Percentiles rank a stretch among this genome's conserved stretches.
Conservation (phyloP, 2,797 vertebrate genomes). For the Gallirallus australis region DNA sequence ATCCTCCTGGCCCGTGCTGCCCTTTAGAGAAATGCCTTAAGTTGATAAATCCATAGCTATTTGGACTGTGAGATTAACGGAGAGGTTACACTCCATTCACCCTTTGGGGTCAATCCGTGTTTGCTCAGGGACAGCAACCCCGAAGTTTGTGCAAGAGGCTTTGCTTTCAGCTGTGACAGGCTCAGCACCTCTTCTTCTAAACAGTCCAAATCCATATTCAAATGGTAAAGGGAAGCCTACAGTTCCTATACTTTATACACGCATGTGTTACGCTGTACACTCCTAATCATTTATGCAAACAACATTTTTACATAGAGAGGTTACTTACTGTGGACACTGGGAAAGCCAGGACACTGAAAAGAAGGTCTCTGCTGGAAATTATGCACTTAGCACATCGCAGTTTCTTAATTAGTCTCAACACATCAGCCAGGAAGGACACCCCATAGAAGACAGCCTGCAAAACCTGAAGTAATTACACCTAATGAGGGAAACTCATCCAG, state of each 20-base stretch:
- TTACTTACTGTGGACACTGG: constrained; percentile 88
- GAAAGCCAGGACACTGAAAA: constrained; percentile 90
- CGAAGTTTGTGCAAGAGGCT: background rate
- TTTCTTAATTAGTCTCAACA: constrained; percentile 78
- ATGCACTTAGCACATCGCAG: constrained; percentile 71
- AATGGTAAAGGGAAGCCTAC: background rate
- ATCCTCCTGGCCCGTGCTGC: background rate
- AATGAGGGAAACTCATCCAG: constrained; percentile 76
- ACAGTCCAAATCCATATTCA: background rate
- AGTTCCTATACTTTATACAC: background rate
- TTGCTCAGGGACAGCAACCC: background rate
- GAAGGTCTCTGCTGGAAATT: constrained; percentile 84
- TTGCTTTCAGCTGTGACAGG: background rate
- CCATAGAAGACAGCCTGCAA: constrained; percentile 89
- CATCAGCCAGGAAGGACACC: constrained; percentile 84
- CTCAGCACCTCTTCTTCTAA: background rate
- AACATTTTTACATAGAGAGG: background rate
- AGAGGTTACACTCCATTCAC: background rate
- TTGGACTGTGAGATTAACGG: background rate
- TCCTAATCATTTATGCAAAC: background rate
- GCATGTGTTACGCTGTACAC: background rate
- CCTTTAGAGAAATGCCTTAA: constrained; percentile 20
- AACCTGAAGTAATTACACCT: constrained; percentile 85
- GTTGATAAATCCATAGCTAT: background rate
- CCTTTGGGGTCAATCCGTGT: background rate